Evolutionary conservation across 1,140 invertebrate species (phyloP).

Genomic region (Gonioctena quinquepunctata): DNA sequence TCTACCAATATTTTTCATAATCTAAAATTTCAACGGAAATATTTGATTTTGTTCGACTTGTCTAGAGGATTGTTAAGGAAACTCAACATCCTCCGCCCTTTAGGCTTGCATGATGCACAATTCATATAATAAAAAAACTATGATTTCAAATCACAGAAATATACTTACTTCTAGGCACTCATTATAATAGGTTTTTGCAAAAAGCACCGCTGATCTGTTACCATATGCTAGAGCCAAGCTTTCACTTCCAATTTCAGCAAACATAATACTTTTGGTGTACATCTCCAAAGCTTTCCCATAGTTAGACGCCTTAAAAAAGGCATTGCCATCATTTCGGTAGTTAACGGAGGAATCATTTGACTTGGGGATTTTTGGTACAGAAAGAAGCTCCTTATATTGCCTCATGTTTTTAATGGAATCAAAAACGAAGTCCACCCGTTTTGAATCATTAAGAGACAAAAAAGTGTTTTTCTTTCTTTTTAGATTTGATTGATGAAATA

Average conservation of each 20-base stretch:
- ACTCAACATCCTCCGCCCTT: too few species aligned
- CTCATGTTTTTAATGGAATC: not conserved
- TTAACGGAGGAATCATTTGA: not conserved
- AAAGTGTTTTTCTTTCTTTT: not conserved
- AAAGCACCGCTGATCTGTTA: conserved; percentile 71
- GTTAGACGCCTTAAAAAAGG: not conserved
- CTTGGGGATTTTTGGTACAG: not conserved
- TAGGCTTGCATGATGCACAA: too few species aligned
- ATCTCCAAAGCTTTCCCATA: conserved; percentile 56
- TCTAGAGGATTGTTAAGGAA: too few species aligned
- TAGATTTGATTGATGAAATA: not conserved
- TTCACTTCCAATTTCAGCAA: conserved; percentile 59
- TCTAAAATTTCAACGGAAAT: too few species aligned
- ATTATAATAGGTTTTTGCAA: conserved; percentile 61
- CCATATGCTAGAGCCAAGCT: conserved; percentile 64
- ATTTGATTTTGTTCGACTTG: too few species aligned
- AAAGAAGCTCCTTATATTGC: not conserved
- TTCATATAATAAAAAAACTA: too few species aligned
- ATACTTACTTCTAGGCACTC: conserved; percentile 56
- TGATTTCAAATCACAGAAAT: too few species aligned
- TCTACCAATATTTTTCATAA: too few species aligned
- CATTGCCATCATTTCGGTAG: not conserved
- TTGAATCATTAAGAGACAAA: not conserved
- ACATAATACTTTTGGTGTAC: conserved; percentile 64
- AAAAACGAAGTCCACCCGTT: not conserved